These are phyloP conservation scores for Carassius carassius DNA, from an alignment of 2,113 vertebrate species.

Conservation along the genomic window DNA sequence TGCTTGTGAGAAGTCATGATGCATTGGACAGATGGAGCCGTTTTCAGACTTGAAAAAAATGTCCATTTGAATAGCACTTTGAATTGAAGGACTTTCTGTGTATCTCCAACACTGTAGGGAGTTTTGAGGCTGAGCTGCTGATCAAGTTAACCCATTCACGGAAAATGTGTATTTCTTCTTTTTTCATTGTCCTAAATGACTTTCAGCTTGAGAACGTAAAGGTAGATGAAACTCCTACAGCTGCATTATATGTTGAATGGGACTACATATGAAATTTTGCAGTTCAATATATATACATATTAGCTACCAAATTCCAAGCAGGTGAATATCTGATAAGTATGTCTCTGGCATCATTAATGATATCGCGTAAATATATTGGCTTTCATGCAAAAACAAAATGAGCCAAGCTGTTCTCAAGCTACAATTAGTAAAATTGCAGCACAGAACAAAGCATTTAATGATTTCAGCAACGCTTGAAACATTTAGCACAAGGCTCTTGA, in stretches of 20 bases:
- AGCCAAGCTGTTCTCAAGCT: conserved; percentile 2
- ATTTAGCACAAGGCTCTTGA: conserved; percentile 4
- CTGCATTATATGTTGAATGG: background rate
- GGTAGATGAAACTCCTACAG: background rate
- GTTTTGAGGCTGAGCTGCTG: background rate
- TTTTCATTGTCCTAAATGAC: background rate
- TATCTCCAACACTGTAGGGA: background rate
- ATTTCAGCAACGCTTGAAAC: background rate
- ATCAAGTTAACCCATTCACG: background rate
- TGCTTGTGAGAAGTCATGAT: background rate
- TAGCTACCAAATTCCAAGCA: background rate
- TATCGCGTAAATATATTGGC: background rate
- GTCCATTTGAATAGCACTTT: conserved; percentile 3
- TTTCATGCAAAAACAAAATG: background rate
- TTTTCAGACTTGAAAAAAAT: conserved; percentile 32
- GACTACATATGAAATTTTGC: no score
- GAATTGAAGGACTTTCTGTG: conserved; percentile 15
- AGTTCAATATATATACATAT: background rate
- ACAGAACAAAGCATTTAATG: background rate
- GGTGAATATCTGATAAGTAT: background rate
- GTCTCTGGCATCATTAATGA: background rate
- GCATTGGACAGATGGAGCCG: background rate
- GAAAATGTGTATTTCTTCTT: conserved; percentile 1
- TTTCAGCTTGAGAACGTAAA: background rate
- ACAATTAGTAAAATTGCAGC: background rate